Evolutionary conservation across 2,113 vertebrate species (phyloP).

Genomic region (Irena cyanogastra): DNA sequence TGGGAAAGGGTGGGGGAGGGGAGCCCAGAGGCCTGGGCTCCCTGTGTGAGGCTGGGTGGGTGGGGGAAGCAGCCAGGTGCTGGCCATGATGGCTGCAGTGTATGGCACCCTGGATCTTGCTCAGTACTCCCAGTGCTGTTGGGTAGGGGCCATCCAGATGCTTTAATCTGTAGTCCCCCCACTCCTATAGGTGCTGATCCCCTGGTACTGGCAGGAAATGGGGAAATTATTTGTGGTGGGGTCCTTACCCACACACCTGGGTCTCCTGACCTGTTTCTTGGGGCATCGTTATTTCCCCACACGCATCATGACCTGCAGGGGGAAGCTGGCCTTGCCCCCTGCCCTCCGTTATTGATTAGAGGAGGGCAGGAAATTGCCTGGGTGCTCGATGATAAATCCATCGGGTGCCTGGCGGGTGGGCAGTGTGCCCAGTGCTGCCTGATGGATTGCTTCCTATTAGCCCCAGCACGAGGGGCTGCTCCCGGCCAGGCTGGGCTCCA

Average conservation of each 20-base stretch:
- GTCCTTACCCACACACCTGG: neutral
- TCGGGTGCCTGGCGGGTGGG: neutral
- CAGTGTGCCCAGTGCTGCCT: neutral
- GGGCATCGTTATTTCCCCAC: neutral
- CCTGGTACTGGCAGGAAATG: neutral
- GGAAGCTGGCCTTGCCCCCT: neutral
- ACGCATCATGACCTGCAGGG: neutral
- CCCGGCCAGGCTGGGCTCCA: neutral
- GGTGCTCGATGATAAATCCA: slow-evolving; percentile 47
- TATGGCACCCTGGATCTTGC: neutral
- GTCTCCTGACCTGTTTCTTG: neutral
- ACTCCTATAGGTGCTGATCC: neutral
- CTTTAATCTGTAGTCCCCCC: neutral
- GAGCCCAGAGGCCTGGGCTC: neutral
- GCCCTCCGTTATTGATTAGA: neutral
- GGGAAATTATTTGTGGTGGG: neutral
- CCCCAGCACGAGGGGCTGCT: neutral
- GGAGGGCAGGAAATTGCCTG: slow-evolving; percentile 41
- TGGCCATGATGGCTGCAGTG: neutral
- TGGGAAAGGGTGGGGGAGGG: slow-evolving; percentile 48
- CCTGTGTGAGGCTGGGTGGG: neutral
- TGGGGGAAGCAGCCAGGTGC: neutral
- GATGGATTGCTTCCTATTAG: slow-evolving; percentile 66
- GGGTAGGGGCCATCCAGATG: neutral
- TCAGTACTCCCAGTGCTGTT: neutral